These are phyloP conservation scores for Nettapus auritus DNA, from an alignment of 2,113 vertebrate species.

Conservation along the genomic window DNA sequence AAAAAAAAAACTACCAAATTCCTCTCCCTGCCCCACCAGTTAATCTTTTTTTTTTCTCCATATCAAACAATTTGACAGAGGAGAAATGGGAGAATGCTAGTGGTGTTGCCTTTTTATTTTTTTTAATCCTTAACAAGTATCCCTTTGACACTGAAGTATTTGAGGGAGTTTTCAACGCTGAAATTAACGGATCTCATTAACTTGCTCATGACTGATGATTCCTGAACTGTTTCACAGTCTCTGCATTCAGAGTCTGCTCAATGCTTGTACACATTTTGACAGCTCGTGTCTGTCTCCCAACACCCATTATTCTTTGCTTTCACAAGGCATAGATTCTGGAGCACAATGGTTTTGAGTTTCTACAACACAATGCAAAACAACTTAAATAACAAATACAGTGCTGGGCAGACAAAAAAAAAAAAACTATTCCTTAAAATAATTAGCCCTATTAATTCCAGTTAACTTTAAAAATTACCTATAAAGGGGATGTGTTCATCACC, in stretches of 20 bases:
- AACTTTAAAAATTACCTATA: not conserved
- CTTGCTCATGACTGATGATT: not conserved
- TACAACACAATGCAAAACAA: not conserved
- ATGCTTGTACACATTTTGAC: not conserved
- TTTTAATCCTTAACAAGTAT: not conserved
- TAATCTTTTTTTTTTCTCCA: not conserved
- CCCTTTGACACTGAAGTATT: not conserved
- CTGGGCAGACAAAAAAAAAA: not conserved
- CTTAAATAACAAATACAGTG: not conserved
- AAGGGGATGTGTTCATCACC: not conserved
- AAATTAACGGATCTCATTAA: not conserved
- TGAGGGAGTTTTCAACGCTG: not conserved
- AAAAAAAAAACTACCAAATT: not conserved
- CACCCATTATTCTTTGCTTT: not conserved
- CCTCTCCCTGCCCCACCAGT: accelerated
- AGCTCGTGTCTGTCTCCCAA: not conserved
- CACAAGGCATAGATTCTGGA: not conserved
- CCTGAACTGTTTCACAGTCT: not conserved
- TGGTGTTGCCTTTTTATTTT: too few species aligned
- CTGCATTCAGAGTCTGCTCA: not conserved
- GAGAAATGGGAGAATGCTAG: not conserved
- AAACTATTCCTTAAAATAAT: not conserved
- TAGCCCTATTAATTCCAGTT: not conserved
- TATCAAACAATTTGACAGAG: not conserved
- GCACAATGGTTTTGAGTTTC: not conserved